Conservation (phyloP, 2,888 invertebrate genomes). For the Azorinus chamasolen region DNA sequence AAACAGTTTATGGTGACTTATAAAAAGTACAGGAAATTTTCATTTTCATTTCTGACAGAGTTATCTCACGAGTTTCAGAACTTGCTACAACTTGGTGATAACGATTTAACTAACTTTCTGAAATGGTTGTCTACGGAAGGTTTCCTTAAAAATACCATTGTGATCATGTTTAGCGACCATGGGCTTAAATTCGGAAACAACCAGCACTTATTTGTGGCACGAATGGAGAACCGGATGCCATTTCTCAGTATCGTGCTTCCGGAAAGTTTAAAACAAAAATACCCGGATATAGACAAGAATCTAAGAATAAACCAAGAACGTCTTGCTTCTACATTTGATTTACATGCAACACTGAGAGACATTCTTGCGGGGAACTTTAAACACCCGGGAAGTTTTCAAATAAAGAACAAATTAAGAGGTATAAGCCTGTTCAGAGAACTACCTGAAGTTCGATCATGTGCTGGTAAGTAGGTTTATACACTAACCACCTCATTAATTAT, state of each 20-base stretch:
- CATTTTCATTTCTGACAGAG: constrained; percentile 95
- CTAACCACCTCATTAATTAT: too few relatives aligned
- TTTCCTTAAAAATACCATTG: constrained; percentile 91
- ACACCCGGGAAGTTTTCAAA: constrained; percentile 21
- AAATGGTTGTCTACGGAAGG: constrained; percentile 88
- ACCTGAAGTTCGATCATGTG: constrained; percentile 92
- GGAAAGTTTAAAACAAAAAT: constrained; percentile 89
- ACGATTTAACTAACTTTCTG: constrained; percentile 89
- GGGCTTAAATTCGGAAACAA: constrained; percentile 92
- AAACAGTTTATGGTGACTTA: constrained; percentile 89
- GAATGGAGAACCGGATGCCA: constrained; percentile 95
- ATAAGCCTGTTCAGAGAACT: constrained; percentile 81
- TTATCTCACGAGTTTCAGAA: constrained; percentile 96
- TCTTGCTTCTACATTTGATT: constrained; percentile 95
- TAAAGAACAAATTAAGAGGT: constrained; percentile 71
- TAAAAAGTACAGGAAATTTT: constrained; percentile 91
- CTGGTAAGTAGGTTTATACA: constrained; percentile 75
- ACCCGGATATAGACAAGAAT: constrained; percentile 89
- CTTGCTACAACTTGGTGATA: constrained; percentile 91
- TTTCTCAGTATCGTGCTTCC: constrained; percentile 94
- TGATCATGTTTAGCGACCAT: constrained; percentile 97
- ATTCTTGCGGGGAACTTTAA: constrained; percentile 87
- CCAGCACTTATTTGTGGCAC: constrained; percentile 94
- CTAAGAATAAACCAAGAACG: constrained; percentile 89
- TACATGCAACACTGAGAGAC: constrained; percentile 92